Evolutionary conservation across 1,140 invertebrate species (phyloP).

Genomic region (Bombus sylvicola): DNA sequence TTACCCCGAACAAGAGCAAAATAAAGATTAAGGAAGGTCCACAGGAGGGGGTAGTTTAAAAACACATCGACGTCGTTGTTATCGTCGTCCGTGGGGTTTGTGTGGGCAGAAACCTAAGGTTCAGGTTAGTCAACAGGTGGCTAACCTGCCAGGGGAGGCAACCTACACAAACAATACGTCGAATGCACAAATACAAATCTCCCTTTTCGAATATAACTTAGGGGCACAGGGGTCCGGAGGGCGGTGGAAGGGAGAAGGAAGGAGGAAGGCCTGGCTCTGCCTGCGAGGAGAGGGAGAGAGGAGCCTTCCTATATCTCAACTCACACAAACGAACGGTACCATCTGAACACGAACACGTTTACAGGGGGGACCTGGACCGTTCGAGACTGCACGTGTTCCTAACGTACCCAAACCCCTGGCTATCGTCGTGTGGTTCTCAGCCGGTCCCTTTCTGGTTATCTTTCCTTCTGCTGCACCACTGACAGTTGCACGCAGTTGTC

Average conservation of each 20-base stretch:
- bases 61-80: constrained; percentile 51
- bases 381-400: constrained; percentile 83
- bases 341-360: constrained; percentile 76
- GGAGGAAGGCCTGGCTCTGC: constrained; percentile 52
- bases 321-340: constrained; percentile 73
- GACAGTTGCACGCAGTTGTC: constrained; percentile 8
- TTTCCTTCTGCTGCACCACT: background rate
- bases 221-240: constrained; percentile 54
- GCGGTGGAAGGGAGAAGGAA: constrained; percentile 40
- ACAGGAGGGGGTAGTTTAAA: constrained; percentile 69
- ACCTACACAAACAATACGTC: constrained; percentile 81
- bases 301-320: constrained; percentile 78
- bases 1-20: constrained; percentile 71
- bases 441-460: constrained; percentile 28
- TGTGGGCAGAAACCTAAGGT: constrained; percentile 71
- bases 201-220: constrained; percentile 73
- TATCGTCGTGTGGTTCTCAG: constrained; percentile 78
- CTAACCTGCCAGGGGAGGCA: constrained; percentile 80
- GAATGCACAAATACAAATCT: constrained; percentile 82
- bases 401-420: constrained; percentile 80
- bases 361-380: constrained; percentile 75
- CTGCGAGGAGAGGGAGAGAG: constrained; percentile 33
- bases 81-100: constrained; percentile 59
- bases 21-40: constrained; percentile 72
- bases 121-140: constrained; percentile 83